These are phyloP conservation scores for Hoplodrina ambigua DNA, from an alignment of 2,888 invertebrate genomes.

Conservation along the genomic window DNA sequence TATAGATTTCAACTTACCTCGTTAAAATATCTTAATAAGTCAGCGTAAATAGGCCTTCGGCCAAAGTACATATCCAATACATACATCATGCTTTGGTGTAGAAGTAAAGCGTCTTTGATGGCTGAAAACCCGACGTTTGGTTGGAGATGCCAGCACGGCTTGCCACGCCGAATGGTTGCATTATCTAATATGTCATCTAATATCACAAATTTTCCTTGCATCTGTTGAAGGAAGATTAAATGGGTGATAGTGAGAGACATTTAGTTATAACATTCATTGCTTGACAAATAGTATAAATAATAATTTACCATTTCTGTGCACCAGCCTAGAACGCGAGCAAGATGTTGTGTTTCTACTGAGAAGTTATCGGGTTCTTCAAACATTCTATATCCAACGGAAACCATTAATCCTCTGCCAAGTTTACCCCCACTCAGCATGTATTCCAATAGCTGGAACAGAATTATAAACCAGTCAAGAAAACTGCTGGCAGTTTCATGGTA, in stretches of 20 bases:
- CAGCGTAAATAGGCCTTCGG: slow-evolving; percentile 11
- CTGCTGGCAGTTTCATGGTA: too few relatives aligned
- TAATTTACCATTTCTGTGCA: slow-evolving; percentile 45
- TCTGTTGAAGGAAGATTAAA: slow-evolving; percentile 17
- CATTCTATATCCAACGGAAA: slow-evolving; percentile 25
- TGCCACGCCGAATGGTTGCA: slow-evolving; percentile 34
- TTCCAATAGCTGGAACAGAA: slow-evolving; percentile 36
- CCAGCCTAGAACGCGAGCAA: slow-evolving; percentile 44
- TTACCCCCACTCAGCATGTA: slow-evolving; percentile 26
- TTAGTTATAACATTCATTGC: too few relatives aligned
- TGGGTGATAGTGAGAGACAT: too few relatives aligned
- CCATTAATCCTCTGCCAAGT: slow-evolving; percentile 30
- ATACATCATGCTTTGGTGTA: slow-evolving; percentile 32
- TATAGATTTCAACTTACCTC: slow-evolving; percentile 16
- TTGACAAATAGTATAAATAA: background rate
- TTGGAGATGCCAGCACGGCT: slow-evolving; percentile 39
- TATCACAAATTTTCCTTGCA: slow-evolving; percentile 20
- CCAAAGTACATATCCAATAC: slow-evolving; percentile 34
- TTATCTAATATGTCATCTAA: slow-evolving; percentile 43
- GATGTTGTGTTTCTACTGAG: slow-evolving; percentile 32
- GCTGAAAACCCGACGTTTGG: slow-evolving; percentile 27
- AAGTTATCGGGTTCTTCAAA: slow-evolving; percentile 31
- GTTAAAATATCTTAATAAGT: slow-evolving; percentile 36
- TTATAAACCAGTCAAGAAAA: background rate
- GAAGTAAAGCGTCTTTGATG: slow-evolving; percentile 39